phyloP scores from a whole-genome alignment of 2,113 vertebrate genomes.

The Rattus norvegicus region DNA sequence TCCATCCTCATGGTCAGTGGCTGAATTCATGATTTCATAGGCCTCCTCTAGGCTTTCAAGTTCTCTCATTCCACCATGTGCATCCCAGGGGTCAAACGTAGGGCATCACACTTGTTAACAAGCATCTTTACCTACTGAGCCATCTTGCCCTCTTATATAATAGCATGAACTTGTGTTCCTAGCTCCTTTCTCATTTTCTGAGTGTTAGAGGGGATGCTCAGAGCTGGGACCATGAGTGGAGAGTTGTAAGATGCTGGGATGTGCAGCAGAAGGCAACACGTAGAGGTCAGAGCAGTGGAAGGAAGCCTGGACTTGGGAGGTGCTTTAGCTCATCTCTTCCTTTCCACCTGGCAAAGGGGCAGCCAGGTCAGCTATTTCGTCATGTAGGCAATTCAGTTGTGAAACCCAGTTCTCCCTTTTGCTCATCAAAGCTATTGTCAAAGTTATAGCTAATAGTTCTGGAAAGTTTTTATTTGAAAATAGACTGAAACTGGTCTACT shows the following conservation, averaged over 20 bases:
- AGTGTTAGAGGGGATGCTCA: neutral
- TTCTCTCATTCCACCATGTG: neutral
- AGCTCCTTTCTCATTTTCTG: neutral
- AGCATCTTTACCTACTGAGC: neutral
- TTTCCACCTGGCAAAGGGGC: neutral
- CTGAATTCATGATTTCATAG: neutral
- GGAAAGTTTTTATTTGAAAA: conserved; percentile 42
- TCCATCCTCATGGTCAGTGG: neutral
- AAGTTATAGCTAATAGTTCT: conserved; percentile 18
- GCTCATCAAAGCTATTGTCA: conserved; percentile 14
- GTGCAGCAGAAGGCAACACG: neutral
- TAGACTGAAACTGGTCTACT: conserved; percentile 39
- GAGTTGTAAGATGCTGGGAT: neutral
- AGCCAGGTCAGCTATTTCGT: conserved; percentile 12
- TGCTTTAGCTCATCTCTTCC: neutral
- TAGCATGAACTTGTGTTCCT: neutral
- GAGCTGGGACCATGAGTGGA: neutral
- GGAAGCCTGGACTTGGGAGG: neutral
- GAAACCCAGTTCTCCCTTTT: conserved; percentile 35
- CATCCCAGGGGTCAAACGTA: neutral
- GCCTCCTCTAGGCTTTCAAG: neutral
- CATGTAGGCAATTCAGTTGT: conserved; percentile 43
- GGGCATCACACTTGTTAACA: neutral
- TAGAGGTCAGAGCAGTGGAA: neutral
- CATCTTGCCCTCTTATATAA: neutral